A percentile compares a stretch with the other conserved stretches of the same genome.
Conservation (phyloP, 1,140 invertebrate species). For the Musca vetustissima region DNA sequence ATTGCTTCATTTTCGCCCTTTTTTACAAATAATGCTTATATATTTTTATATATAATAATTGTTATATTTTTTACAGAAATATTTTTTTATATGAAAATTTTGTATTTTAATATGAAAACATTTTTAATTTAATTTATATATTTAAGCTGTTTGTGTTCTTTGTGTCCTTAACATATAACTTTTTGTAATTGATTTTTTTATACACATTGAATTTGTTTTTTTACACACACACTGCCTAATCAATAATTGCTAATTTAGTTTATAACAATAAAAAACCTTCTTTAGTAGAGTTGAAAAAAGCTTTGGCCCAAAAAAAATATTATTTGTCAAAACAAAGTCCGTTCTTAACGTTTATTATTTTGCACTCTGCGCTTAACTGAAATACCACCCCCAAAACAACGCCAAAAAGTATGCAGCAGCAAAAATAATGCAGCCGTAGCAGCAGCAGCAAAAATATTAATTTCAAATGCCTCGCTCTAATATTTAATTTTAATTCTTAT, state of each 20-base stretch:
- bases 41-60: not conserved
- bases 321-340: not conserved
- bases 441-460: too few species aligned
- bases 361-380: constrained; percentile 7
- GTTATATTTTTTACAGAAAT: constrained; percentile 8
- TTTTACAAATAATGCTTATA: not conserved
- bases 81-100: not conserved
- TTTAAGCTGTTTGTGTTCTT: constrained; percentile 20
- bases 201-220: not conserved
- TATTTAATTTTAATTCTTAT: too few species aligned
- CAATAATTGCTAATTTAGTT: constrained; percentile 22
- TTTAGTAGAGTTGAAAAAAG: not conserved
- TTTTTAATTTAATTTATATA: too few species aligned
- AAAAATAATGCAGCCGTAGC: too few species aligned
- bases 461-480: too few species aligned
- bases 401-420: too few species aligned
- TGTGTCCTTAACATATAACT: not conserved
- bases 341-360: constrained; percentile 6
- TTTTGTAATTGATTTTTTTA: not conserved
- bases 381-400: too few species aligned
- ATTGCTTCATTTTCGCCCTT: not conserved
- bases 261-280: not conserved
- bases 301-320: too few species aligned
- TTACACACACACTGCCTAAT: constrained; percentile 1
- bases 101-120: not conserved